phyloP scores from a whole-genome alignment of 2,797 vertebrate species.

The Ficedula albicollis region DNA sequence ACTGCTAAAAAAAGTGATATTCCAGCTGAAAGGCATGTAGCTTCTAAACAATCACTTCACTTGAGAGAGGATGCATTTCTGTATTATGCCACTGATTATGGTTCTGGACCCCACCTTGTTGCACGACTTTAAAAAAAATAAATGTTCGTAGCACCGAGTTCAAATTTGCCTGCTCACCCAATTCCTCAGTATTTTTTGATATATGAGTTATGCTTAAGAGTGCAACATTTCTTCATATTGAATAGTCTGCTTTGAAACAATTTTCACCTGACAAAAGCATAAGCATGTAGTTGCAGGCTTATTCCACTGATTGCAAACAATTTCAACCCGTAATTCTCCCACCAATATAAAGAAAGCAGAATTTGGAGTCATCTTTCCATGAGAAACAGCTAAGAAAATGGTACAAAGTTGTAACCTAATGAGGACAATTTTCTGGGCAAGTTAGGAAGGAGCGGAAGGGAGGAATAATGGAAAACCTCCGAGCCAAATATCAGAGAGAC shows the following conservation, averaged over 20 bases:
- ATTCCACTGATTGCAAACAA: not conserved
- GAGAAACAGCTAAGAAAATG: not conserved
- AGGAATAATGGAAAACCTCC: not conserved
- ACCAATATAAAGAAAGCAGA: not conserved
- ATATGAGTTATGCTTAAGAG: not conserved
- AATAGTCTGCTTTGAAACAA: not conserved
- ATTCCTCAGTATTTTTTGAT: not conserved
- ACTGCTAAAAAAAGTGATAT: not conserved
- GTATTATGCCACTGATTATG: not conserved
- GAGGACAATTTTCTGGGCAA: not conserved
- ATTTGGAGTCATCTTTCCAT: not conserved
- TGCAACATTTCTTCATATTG: not conserved
- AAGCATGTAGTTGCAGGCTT: not conserved
- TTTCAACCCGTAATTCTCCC: not conserved
- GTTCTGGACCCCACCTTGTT: not conserved
- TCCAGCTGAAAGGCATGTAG: not conserved
- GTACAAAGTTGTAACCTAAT: not conserved
- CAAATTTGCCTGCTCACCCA: not conserved
- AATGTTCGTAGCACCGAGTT: not conserved
- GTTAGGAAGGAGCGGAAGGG: not conserved
- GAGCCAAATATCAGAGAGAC: not conserved
- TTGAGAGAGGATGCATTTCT: not conserved
- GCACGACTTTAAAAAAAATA: not conserved
- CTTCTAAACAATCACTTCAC: not conserved
- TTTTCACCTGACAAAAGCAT: not conserved